These are phyloP conservation scores for Ameiurus melas DNA, from an alignment of 2,113 vertebrate genomes.

Conservation along the genomic window DNA sequence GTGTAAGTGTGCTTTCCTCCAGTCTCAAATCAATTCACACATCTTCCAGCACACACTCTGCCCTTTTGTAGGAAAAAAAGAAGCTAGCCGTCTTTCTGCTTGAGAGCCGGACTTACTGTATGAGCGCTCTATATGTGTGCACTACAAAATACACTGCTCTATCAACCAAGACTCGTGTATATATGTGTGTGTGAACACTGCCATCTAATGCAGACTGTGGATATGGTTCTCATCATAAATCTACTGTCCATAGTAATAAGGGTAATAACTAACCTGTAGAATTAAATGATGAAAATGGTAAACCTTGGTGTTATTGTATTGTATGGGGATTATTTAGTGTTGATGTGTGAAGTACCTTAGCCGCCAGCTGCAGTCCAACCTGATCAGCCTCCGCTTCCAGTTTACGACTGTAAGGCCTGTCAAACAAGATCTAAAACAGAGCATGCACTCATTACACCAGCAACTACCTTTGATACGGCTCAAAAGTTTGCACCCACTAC, in stretches of 20 bases:
- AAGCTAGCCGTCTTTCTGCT: constrained; percentile 14
- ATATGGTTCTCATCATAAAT: constrained; percentile 2
- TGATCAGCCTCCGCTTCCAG: constrained; percentile 91
- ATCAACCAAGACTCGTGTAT: not conserved
- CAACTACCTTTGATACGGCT: not conserved
- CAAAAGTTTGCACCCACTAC: not conserved
- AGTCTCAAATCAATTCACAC: constrained; percentile 25
- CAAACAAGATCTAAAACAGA: constrained; percentile 82
- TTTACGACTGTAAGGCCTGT: constrained; percentile 85
- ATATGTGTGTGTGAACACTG: constrained; percentile 33
- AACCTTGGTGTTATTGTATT: not conserved
- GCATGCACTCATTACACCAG: constrained; percentile 15
- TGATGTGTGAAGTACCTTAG: constrained; percentile 79
- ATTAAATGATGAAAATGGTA: not conserved
- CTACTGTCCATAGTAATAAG: not conserved
- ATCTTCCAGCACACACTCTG: constrained; percentile 2
- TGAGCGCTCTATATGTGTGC: constrained; percentile 8
- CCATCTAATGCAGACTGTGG: constrained; percentile 35
- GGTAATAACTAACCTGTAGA: not conserved
- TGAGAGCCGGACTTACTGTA: constrained; percentile 25
- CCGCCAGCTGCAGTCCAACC: constrained; percentile 87
- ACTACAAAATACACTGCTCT: not conserved
- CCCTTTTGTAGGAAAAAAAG: not conserved
- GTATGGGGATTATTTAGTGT: not conserved
- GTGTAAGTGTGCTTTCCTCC: not conserved